These are phyloP conservation scores for Orthosia gothica DNA, from an alignment of 2,888 invertebrate species.

Conservation along the genomic window DNA sequence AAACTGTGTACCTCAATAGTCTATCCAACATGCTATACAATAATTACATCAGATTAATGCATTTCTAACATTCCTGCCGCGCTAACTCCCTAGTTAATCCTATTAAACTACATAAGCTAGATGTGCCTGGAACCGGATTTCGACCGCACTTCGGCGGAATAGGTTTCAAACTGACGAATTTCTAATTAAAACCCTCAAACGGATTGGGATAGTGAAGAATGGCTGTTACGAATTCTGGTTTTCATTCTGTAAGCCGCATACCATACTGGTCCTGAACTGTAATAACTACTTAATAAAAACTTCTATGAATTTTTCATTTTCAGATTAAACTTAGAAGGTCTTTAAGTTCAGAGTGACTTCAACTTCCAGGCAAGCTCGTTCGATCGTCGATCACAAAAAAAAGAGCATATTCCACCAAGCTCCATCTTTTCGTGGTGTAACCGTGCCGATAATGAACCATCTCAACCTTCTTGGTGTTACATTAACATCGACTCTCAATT, in stretches of 20 bases:
- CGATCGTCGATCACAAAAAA: too few relatives aligned
- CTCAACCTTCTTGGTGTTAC: too few relatives aligned
- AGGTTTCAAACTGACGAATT: conserved; percentile 17
- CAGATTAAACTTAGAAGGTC: too few relatives aligned
- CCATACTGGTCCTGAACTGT: background rate
- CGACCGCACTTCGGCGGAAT: background rate
- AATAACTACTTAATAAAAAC: background rate
- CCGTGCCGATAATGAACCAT: too few relatives aligned
- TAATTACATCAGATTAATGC: conserved; percentile 39
- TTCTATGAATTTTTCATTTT: too few relatives aligned
- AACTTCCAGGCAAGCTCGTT: too few relatives aligned
- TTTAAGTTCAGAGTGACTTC: too few relatives aligned
- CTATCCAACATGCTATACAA: conserved; percentile 18
- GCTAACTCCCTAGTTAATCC: conserved; percentile 44
- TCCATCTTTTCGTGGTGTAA: too few relatives aligned
- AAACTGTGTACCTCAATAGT: background rate
- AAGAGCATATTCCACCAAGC: too few relatives aligned
- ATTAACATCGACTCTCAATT: too few relatives aligned
- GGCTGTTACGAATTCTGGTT: background rate
- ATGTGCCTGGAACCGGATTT: conserved; percentile 13
- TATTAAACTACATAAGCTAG: conserved; percentile 43
- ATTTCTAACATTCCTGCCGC: conserved; percentile 39
- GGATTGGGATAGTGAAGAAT: background rate
- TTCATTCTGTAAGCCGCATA: background rate
- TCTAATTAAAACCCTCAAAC: conserved; percentile 29